These are phyloP conservation scores for Australoheros facetus DNA, from an alignment of 2,797 vertebrate species.

Conservation along the genomic window DNA sequence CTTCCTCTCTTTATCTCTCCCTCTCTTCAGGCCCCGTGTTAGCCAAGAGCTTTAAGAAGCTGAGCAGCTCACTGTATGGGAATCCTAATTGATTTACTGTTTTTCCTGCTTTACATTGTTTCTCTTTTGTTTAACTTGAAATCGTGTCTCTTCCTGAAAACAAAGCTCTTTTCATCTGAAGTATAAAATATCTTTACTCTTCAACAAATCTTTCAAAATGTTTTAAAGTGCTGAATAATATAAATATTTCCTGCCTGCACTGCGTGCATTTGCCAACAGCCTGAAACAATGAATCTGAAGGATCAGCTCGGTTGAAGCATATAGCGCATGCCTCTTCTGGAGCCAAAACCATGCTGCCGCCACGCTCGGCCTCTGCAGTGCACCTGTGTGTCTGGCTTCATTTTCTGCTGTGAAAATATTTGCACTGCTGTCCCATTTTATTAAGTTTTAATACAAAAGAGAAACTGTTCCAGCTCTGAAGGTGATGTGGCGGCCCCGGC, in stretches of 20 bases:
- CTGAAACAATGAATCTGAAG: slow-evolving; percentile 44
- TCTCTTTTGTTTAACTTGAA: not conserved
- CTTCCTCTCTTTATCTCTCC: slow-evolving; percentile 21
- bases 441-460: slow-evolving; percentile 74
- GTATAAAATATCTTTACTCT: not conserved
- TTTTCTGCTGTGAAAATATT: slow-evolving; percentile 73
- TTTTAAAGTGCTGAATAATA: not conserved
- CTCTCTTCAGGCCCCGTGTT: slow-evolving; percentile 4
- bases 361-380: slow-evolving; percentile 58
- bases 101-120: slow-evolving; percentile 19
- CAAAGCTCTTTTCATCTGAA: not conserved
- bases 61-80: not conserved
- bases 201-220: not conserved
- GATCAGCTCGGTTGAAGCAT: slow-evolving; percentile 35
- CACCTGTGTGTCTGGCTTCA: slow-evolving; percentile 73
- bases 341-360: slow-evolving; percentile 55
- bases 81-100: not conserved
- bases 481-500: slow-evolving; percentile 31
- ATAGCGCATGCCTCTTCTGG: slow-evolving; percentile 25
- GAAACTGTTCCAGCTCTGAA: slow-evolving; percentile 56
- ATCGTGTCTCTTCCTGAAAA: slow-evolving; percentile 2
- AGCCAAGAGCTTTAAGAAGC: slow-evolving; percentile 32
- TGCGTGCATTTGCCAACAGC: slow-evolving; percentile 15
- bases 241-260: not conserved
- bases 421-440: slow-evolving; percentile 71